These are phyloP conservation scores for Ellobius talpinus DNA, from an alignment of 2,113 vertebrate genomes.

Conservation along the genomic window DNA sequence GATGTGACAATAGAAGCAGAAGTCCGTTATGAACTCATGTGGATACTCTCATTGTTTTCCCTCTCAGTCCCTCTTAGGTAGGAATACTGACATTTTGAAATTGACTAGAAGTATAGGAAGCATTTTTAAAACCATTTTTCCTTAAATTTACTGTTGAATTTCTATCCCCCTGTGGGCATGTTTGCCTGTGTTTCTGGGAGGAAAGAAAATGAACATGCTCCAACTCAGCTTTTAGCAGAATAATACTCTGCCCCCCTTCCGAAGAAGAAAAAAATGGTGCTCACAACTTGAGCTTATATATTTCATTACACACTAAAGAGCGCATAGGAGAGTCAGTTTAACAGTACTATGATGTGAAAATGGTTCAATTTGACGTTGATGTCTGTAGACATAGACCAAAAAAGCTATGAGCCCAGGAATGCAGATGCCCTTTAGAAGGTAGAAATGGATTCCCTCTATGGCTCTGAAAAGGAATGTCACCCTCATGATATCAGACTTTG, in stretches of 20 bases:
- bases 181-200: neutral
- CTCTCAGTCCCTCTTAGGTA: neutral
- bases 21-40: neutral
- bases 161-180: no score
- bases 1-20: neutral
- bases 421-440: neutral
- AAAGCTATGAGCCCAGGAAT: neutral
- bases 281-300: neutral
- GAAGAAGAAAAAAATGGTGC: neutral
- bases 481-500: neutral
- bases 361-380: neutral
- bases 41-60: neutral
- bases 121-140: neutral
- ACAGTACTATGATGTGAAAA: neutral
- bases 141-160: neutral
- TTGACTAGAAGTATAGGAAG: neutral
- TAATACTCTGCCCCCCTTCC: accelerated
- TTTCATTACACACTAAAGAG: neutral
- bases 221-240: neutral
- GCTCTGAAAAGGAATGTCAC: neutral
- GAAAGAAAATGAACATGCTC: neutral
- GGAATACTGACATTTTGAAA: neutral
- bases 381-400: neutral
- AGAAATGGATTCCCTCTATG: neutral
- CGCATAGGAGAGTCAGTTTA: neutral